Evolutionary conservation across 2,797 vertebrate genomes (phyloP), one percentile per base, ranked within the genome.

Genomic region (Harpagifer antarcticus): DNA sequence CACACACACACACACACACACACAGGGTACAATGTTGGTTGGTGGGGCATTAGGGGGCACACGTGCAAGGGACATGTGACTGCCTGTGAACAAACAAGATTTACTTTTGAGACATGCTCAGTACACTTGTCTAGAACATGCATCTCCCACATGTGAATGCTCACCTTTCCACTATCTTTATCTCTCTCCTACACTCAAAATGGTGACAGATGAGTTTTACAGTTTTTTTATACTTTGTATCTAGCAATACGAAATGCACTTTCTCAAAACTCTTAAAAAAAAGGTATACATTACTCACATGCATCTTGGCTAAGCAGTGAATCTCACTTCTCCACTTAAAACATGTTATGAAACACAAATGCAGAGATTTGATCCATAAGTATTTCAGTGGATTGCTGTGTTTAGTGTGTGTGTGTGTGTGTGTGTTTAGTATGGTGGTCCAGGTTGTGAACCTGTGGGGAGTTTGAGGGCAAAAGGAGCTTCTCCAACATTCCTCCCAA

Each of bases 401-500:
- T 56, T 67, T 70, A 56, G 48, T 45, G 53, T 17, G 47, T 48
- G 9, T 73, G 7, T 37, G 27, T 55, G n/a, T 5, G 20, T 47
- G 37, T 42, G 17, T 40, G 59, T 58, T 47, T 54, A 43, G 33
- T 37, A 17, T 62, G 7, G 43, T 27, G 20, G 67, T 65, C 60
- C 45, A 72, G 60, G 50, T 60, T 82, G 64, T 27, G 23, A 80
- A 61, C 64, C 45, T 53, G 67, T 81, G 52, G 45, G 67, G 71
- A 79, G 78, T 60, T 40, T 81, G 56, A 68, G 62, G 81, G 60
- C 52, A 79, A 76, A 85, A 85, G 65, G 48, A 81, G 73, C 76
- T 87, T 88, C 88, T 88, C 82, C 61, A 66, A 87, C 90, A 92
- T 93, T 93, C 90, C 84, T 93, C 69, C 78, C 80, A 90, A 79